A percentile compares a stretch with the other conserved stretches of the same genome.
These are phyloP conservation scores for Intellagama lesueurii DNA, from an alignment of 2,797 vertebrate genomes.

Conservation along the genomic window DNA sequence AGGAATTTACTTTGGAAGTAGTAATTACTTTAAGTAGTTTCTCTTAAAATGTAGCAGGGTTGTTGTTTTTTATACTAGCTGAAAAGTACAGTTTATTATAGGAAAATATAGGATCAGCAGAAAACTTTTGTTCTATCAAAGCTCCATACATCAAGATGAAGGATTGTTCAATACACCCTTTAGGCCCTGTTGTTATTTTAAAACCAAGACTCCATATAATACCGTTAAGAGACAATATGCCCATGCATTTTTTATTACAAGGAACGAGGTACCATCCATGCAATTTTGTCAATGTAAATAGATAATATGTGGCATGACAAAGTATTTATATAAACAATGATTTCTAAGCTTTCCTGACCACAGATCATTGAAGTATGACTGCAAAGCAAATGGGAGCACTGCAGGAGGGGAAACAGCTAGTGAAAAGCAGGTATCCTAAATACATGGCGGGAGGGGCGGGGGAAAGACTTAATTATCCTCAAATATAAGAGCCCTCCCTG, in stretches of 20 bases:
- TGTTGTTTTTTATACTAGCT: accelerated
- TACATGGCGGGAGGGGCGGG: neutral
- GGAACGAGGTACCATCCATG: neutral
- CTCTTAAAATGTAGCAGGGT: conserved; percentile 5
- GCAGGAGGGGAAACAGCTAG: neutral
- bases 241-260: neutral
- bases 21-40: neutral
- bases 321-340: neutral
- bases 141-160: neutral
- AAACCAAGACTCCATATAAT: neutral
- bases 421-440: neutral
- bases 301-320: neutral
- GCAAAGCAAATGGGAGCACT: neutral
- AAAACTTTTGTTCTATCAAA: neutral
- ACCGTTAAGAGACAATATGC: neutral
- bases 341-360: neutral
- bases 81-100: neutral
- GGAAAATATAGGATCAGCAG: neutral
- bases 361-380: neutral
- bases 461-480: neutral
- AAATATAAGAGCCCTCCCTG: neutral
- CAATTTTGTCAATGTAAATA: neutral
- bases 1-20: neutral
- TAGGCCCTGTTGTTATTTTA: neutral
- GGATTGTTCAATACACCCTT: neutral